phyloP scores from a whole-genome alignment of 2,888 invertebrate genomes.

The Drosophila buzzatii region DNA sequence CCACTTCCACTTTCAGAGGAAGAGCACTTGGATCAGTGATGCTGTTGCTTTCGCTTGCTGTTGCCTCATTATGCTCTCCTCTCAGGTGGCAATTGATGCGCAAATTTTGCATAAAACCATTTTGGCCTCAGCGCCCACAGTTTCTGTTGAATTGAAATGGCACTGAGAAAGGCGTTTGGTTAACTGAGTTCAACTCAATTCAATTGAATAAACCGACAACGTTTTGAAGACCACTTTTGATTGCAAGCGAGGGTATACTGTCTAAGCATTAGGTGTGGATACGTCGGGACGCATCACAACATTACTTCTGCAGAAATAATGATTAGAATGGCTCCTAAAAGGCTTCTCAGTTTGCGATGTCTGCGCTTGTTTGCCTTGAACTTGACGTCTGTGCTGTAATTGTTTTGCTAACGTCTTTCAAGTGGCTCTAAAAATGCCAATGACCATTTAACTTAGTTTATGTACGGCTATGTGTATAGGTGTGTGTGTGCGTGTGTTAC shows the following conservation, averaged over 20 bases:
- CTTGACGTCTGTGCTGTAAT: constrained; percentile 43
- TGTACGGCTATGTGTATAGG: neutral
- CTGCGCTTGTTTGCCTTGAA: constrained; percentile 38
- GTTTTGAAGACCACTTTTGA: constrained; percentile 36
- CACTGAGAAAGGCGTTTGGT: constrained; percentile 59
- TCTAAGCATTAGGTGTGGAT: neutral
- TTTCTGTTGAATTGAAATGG: constrained; percentile 64
- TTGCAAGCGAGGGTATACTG: constrained; percentile 8
- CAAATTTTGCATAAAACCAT: constrained; percentile 44
- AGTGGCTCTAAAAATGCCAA: constrained; percentile 65
- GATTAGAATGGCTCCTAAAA: constrained; percentile 21
- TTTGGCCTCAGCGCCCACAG: constrained; percentile 33
- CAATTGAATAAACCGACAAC: constrained; percentile 58
- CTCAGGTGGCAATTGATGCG: constrained; percentile 58
- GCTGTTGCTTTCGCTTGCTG: constrained; percentile 33
- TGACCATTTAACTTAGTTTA: constrained; percentile 61
- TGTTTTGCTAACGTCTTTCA: constrained; percentile 49
- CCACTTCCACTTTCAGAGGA: constrained; percentile 26
- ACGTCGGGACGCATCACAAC: neutral
- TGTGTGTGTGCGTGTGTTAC: neutral
- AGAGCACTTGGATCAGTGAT: constrained; percentile 48
- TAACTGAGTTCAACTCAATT: constrained; percentile 65
- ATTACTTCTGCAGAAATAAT: neutral
- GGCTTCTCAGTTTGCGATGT: constrained; percentile 3
- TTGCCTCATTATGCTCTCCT: constrained; percentile 54